A percentile compares a stretch with the other conserved stretches of the same genome.
Conservation (phyloP, 1,140 invertebrate genomes). For the Parapsyche elsis region DNA sequence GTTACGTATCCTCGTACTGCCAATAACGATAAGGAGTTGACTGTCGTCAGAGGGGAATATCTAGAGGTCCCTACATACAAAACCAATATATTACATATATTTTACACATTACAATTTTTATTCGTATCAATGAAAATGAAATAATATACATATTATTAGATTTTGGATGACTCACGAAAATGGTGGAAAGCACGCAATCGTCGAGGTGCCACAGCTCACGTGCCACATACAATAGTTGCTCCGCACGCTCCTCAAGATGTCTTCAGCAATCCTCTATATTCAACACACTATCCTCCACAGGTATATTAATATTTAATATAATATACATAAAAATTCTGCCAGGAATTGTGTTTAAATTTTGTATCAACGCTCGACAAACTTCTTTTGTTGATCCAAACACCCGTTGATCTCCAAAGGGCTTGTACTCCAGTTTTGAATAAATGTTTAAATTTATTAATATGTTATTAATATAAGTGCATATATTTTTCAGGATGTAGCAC, state of each 20-base stretch:
- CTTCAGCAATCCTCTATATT: constrained; percentile 80
- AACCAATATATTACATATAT: not conserved
- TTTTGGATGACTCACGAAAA: constrained; percentile 94
- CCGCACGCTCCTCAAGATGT: constrained; percentile 73
- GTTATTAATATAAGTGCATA: not conserved
- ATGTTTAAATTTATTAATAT: not conserved
- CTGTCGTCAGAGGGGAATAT: constrained; percentile 94
- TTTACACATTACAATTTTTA: not conserved
- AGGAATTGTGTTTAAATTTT: no score
- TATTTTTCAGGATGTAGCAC: constrained; percentile 16
- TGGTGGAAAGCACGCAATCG: constrained; percentile 98
- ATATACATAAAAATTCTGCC: no score
- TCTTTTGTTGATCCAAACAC: no score
- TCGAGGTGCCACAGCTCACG: constrained; percentile 89
- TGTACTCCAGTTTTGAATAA: no score
- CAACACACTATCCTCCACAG: constrained; percentile 68
- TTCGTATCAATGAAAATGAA: no score
- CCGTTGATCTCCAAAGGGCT: no score
- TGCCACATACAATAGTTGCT: constrained; percentile 97
- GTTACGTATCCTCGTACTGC: constrained; percentile 95
- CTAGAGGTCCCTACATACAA: constrained; percentile 84
- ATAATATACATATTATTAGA: no score
- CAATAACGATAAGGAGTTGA: constrained; percentile 98
- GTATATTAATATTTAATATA: no score
- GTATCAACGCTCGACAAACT: no score